Base-by-base conservation (phyloP, 2,888 invertebrate genomes). In the Dinocampus coccinellae region DNA sequence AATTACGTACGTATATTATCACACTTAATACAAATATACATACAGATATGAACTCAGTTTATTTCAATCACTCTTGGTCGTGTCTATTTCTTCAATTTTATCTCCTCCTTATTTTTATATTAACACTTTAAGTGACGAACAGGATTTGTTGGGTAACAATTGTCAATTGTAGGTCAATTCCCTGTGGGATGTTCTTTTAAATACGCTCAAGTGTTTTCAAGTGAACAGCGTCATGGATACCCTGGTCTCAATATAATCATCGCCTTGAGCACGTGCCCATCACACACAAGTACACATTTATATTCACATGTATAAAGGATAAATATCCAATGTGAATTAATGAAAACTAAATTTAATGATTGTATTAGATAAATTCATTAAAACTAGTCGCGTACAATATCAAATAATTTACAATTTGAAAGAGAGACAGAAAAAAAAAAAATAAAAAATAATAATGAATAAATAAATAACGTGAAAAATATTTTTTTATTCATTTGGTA, bases 121-220 rank as follows among this genome's bases (percentile, higher is more conserved):
- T 57, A 10, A 29, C 26, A 29, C 57, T 67, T 67, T 47, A 16
- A 20, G 42, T 36, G 20, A 36, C 26, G 39, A 13, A 72, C 65
- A 52, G 61, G 69, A 71, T 73, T 75, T 69, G 72, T 64, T 53
- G 63, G 69, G 70, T 72, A 65, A 71, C 70, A 74, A 26, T 39
- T 70, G 36, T 57, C 67, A 72, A 71, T 72, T 70, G 65, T 65
- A 60, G 73, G 75, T 77, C 76, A 77, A 77, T 75, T 76, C 63
- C 63, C 75, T 64, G 75, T 73, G 71, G 77, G 72, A 58, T 75
- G 69, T 67, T 42, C 70, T 70, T 52, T 77, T 77, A 76, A 76
- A 74, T 73, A 72, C 70, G 68, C 74, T 77, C 70, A 73, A 76
- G 75, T 76, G 74, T 67, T 64, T 16, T 75, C 53, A 73, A 75